A percentile compares a stretch with the other conserved stretches of the same genome.
These are phyloP conservation scores for Crenichthys baileyi DNA, from an alignment of 2,797 vertebrate species.

Conservation along the genomic window DNA sequence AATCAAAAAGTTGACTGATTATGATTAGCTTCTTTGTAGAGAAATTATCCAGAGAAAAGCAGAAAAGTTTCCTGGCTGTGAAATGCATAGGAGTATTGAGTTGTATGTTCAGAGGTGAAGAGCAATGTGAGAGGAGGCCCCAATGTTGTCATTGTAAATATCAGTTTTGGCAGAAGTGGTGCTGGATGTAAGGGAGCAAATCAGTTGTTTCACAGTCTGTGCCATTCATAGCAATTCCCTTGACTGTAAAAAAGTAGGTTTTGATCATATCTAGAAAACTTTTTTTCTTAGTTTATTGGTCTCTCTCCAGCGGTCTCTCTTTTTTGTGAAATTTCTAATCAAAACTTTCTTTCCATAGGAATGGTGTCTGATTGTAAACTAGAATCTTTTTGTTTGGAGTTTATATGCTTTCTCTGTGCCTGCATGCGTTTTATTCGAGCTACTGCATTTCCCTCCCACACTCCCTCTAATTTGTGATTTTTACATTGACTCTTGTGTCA, in stretches of 20 bases:
- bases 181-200: neutral
- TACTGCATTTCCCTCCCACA: constrained; percentile 2
- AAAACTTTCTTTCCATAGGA: neutral
- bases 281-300: neutral
- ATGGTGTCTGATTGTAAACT: neutral
- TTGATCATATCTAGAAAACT: neutral
- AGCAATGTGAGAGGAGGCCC: neutral
- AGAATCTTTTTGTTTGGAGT: constrained; percentile 1
- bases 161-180: neutral
- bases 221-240: neutral
- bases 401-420: neutral
- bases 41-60: neutral
- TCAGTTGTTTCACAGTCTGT: neutral
- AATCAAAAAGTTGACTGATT: neutral
- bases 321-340: neutral
- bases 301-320: neutral
- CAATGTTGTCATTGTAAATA: neutral
- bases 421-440: neutral
- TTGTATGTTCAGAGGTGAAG: neutral
- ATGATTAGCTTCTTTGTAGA: neutral
- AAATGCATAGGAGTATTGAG: neutral
- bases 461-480: constrained; percentile 3
- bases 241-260: neutral
- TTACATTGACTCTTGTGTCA: neutral
- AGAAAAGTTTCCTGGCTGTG: neutral